Conservation (phyloP, 2,113 vertebrate genomes). For the Antechinus stuartii region DNA sequence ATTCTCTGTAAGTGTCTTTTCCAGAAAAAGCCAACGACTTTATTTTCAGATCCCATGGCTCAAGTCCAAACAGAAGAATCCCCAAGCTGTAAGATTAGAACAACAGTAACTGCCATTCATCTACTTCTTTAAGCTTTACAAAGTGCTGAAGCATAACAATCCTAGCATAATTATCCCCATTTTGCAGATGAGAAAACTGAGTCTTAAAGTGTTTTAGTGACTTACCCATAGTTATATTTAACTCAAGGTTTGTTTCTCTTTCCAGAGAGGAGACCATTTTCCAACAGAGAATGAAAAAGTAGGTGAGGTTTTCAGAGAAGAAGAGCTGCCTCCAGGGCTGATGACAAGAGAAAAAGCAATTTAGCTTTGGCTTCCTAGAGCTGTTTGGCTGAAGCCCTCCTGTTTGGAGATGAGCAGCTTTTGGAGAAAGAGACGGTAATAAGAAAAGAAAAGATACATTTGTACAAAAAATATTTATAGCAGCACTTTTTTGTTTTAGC, state of each 20-base stretch:
- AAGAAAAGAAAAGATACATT: not conserved
- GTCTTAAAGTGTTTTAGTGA: not conserved
- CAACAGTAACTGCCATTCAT: not conserved
- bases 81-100: not conserved
- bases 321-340: not conserved
- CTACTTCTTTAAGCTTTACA: not conserved
- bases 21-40: not conserved
- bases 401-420: not conserved
- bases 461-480: not conserved
- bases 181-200: not conserved
- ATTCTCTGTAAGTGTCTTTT: not conserved
- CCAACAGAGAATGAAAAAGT: fast-evolving
- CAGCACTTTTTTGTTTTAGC: not conserved
- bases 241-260: not conserved
- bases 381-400: not conserved
- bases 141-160: not conserved
- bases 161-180: not conserved
- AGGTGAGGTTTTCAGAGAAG: not conserved
- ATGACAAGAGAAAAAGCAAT: not conserved
- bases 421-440: not conserved
- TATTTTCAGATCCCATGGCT: not conserved
- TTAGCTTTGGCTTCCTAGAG: not conserved
- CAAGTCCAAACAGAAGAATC: not conserved
- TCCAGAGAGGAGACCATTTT: not conserved
- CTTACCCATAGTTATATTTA: not conserved